Evolutionary conservation across 2,888 invertebrate species (phyloP).

Genomic region (Nephrotoma appendiculata): DNA sequence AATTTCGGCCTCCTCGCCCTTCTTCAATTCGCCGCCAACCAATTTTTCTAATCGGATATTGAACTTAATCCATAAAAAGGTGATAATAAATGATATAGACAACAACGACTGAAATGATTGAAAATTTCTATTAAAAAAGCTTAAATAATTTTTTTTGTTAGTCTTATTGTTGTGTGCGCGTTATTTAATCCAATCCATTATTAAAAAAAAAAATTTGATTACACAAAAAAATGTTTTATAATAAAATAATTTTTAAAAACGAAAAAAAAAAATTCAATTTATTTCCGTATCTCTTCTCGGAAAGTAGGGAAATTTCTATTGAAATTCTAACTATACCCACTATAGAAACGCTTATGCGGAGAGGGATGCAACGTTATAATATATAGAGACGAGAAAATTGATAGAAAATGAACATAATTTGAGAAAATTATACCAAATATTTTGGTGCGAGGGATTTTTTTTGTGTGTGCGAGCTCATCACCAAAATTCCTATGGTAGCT

Average conservation of each 20-base stretch:
- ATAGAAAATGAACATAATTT: neutral
- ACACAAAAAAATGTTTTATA: neutral
- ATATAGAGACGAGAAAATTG: neutral
- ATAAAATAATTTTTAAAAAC: neutral
- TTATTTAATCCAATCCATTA: neutral
- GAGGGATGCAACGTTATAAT: neutral
- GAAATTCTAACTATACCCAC: neutral
- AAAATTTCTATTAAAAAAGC: neutral
- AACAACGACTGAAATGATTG: neutral
- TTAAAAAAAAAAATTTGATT: neutral
- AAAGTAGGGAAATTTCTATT: neutral
- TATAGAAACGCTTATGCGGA: neutral
- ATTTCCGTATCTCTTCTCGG: neutral
- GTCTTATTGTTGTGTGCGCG: neutral
- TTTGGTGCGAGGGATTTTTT: neutral
- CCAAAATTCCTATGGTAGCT: neutral
- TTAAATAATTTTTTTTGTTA: neutral
- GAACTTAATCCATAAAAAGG: neutral
- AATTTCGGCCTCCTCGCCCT: neutral
- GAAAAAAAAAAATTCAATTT: neutral
- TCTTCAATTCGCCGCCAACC: neutral
- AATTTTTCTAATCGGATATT: neutral
- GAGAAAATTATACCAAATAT: neutral
- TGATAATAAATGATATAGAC: neutral
- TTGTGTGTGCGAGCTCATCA: neutral